Evolutionary conservation across 2,113 vertebrate species (phyloP).

Genomic region (Pica pica): DNA sequence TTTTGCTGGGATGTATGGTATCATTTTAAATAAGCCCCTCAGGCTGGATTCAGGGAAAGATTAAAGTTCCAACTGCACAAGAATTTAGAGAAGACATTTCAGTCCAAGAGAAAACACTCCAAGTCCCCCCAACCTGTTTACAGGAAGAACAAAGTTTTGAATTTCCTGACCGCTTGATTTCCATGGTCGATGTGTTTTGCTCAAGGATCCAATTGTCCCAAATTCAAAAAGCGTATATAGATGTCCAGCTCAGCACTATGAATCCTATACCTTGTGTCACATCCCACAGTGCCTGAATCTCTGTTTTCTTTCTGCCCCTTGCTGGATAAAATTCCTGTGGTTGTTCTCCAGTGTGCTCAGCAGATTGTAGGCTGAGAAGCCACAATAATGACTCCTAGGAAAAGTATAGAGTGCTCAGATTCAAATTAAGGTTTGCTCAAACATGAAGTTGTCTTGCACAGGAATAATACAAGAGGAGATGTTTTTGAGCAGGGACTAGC

Average conservation of each 20-base stretch:
- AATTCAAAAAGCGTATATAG: background rate
- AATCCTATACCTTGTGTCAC: background rate
- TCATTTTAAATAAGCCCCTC: background rate
- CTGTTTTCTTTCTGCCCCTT: background rate
- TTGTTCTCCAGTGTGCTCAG: background rate
- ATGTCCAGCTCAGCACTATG: background rate
- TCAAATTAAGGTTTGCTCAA: background rate
- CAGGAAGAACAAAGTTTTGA: background rate
- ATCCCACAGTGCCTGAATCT: background rate
- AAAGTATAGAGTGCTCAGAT: background rate
- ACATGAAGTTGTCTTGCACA: background rate
- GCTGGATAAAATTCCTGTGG: background rate
- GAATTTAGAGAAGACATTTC: background rate
- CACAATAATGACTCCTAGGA: background rate
- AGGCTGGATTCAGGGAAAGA: background rate
- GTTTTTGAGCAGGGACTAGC: background rate
- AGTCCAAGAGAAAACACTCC: background rate
- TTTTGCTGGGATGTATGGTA: background rate
- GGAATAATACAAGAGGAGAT: background rate
- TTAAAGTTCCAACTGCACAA: background rate
- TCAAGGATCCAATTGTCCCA: accelerated
- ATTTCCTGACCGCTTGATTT: background rate
- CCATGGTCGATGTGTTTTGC: background rate
- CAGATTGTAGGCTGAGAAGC: background rate
- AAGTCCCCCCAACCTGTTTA: accelerated